Percentiles rank a stretch among this genome's conserved stretches.
Evolutionary conservation across 1,140 invertebrate genomes (phyloP).

Genomic region (Leptinotarsa defecta): DNA sequence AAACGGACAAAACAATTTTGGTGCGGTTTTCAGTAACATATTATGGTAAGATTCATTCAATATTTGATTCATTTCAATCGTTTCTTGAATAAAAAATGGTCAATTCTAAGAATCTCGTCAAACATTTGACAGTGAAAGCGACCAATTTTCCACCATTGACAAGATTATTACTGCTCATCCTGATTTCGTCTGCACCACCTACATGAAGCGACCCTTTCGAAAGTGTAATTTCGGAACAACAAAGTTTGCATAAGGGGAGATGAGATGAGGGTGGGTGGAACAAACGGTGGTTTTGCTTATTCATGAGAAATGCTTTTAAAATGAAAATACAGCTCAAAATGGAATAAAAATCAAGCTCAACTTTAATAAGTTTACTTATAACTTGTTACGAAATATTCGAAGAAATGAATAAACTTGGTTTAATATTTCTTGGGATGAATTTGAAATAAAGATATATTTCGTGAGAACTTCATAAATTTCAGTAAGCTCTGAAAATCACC

Average conservation of each 20-base stretch:
- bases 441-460: not conserved
- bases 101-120: no score
- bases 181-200: slow-evolving; percentile 2
- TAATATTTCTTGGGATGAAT: slow-evolving; percentile 11
- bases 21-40: no score
- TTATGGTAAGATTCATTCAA: no score
- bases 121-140: no score
- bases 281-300: slow-evolving; percentile 49
- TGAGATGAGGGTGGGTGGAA: slow-evolving; percentile 31
- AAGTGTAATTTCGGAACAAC: slow-evolving; percentile 48
- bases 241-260: slow-evolving; percentile 45
- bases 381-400: slow-evolving; percentile 49
- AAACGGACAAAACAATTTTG: no score
- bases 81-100: no score
- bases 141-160: no score
- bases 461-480: no score
- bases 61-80: no score
- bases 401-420: slow-evolving; percentile 38
- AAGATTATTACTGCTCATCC: no score
- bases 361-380: slow-evolving; percentile 53
- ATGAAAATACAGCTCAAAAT: slow-evolving; percentile 52
- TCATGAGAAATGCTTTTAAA: slow-evolving; percentile 54
- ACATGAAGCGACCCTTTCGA: slow-evolving; percentile 35
- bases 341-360: slow-evolving; percentile 50
- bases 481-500: no score